Base-by-base conservation (phyloP, 2,113 vertebrate genomes). In the Atlantisia rogersi region DNA sequence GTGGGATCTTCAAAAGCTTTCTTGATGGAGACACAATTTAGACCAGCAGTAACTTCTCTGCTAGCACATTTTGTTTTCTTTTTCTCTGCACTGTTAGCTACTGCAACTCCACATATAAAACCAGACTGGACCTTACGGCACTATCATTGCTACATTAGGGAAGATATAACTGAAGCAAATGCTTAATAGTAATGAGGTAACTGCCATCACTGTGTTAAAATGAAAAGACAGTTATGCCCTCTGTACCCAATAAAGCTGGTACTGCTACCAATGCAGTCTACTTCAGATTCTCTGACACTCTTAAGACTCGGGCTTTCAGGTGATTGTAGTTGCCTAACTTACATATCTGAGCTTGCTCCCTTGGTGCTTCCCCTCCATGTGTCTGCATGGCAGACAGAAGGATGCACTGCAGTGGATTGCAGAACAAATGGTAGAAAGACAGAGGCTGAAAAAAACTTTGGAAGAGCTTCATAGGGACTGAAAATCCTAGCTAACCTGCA, bases 61-160 rank as follows among this genome's bases (percentile, higher is more conserved):
- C 15, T 75, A 53, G 12, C 3, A 3, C 13, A 15, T 44, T 68
- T 7, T 6, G 17, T 32, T 84, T 60, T 39, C 21, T 70, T 59
- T 79, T 21, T 28, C 55, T 55, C 31, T 26, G 6, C 21, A 7
- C 24, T 62, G 88, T 29, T 35, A 78, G 11, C 40, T 56, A 6
- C 25, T 48, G 15, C 17, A 78, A 40, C 25, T 69, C 11, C 1
- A 42, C 10, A 63, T 18, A 29, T 2, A 28, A 53, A 90, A 70
- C 29, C 0, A 32, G 46, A 28, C 20, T 31, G 5, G 32, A 42
- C 6, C 24, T 59, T 25, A 58, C 1, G 0, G 18, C 0, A 0
- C 26, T 76, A 0, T 16, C 28, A 2, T 25, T 75, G 8, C 31
- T 63, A 12, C 37, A 14, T 31, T 48, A 35, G 35, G 7, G 5